These are phyloP conservation scores for Galerucella calmariensis DNA, from an alignment of 2,888 invertebrate species.

Conservation along the genomic window DNA sequence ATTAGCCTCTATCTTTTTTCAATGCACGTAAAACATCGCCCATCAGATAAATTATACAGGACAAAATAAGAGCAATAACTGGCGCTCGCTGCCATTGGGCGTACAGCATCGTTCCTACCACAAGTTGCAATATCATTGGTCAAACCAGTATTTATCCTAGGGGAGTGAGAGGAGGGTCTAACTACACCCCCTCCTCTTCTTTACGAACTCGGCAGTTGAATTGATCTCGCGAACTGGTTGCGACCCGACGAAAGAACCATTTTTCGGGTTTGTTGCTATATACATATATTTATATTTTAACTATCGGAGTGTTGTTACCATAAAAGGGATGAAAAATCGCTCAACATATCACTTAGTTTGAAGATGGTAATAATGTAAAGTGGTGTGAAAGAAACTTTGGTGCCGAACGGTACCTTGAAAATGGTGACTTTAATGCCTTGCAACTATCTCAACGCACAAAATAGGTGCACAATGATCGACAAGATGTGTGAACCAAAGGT, in stretches of 20 bases:
- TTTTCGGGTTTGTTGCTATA: constrained; percentile 12
- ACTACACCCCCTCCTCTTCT: constrained; percentile 38
- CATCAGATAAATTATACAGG: constrained; percentile 38
- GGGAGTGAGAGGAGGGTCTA: constrained; percentile 38
- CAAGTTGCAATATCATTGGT: constrained; percentile 39
- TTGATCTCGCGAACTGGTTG: constrained; percentile 28
- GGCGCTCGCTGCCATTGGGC: constrained; percentile 33
- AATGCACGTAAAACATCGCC: constrained; percentile 26
- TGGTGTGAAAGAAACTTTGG: constrained; percentile 33
- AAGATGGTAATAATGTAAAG: constrained; percentile 30
- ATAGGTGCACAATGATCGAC: constrained; percentile 65
- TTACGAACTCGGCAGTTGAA: constrained; percentile 28
- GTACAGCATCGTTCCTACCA: constrained; percentile 30
- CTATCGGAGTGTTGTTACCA: not conserved
- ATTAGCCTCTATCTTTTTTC: constrained; percentile 27
- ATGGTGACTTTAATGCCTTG: constrained; percentile 78
- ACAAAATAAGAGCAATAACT: constrained; percentile 41
- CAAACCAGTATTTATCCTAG: constrained; percentile 36
- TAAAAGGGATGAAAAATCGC: not conserved
- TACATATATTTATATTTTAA: not conserved
- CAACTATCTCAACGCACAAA: constrained; percentile 71
- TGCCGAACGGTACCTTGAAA: constrained; percentile 56
- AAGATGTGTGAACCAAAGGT: constrained; percentile 66
- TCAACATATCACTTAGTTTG: not conserved
- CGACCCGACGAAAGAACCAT: constrained; percentile 18